These are phyloP conservation scores for Parazoanthus atlanticus DNA, from an alignment of 92 coral and sea anemone genomes.

Conservation along the genomic window DNA sequence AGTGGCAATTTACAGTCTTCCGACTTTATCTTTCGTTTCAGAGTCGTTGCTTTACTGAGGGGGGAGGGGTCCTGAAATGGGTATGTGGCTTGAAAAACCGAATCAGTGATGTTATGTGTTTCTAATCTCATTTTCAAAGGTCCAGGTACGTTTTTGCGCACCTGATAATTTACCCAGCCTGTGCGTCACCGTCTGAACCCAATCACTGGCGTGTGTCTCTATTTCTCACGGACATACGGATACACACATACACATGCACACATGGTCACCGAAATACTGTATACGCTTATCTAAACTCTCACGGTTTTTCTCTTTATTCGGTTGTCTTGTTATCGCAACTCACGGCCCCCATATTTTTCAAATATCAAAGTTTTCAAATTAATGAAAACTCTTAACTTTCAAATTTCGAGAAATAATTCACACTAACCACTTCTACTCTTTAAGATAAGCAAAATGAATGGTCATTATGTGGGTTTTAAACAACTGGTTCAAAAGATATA, in stretches of 20 bases:
- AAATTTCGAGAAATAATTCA: too few species aligned
- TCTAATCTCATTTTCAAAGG: background rate
- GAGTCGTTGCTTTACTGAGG: background rate
- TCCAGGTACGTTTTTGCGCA: background rate
- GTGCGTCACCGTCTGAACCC: background rate
- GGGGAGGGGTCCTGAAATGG: background rate
- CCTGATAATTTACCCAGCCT: background rate
- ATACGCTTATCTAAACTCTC: background rate
- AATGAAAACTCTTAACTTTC: background rate
- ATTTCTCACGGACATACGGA: background rate
- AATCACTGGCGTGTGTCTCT: background rate
- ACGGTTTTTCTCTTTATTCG: constrained; percentile 7
- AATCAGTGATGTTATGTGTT: background rate
- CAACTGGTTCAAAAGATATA: background rate
- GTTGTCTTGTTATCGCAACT: background rate
- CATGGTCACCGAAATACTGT: background rate
- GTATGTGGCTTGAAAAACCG: background rate
- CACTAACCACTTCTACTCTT: background rate
- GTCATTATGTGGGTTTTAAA: background rate
- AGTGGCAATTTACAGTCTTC: background rate
- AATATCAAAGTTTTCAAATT: background rate
- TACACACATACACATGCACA: background rate
- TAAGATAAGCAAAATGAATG: background rate
- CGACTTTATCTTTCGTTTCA: too few species aligned
- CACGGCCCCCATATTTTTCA: background rate